A percentile compares a stretch with the other conserved stretches of the same genome.
Conservation (phyloP, 2,797 vertebrate genomes). For the Petrocephalus sullivani region DNA sequence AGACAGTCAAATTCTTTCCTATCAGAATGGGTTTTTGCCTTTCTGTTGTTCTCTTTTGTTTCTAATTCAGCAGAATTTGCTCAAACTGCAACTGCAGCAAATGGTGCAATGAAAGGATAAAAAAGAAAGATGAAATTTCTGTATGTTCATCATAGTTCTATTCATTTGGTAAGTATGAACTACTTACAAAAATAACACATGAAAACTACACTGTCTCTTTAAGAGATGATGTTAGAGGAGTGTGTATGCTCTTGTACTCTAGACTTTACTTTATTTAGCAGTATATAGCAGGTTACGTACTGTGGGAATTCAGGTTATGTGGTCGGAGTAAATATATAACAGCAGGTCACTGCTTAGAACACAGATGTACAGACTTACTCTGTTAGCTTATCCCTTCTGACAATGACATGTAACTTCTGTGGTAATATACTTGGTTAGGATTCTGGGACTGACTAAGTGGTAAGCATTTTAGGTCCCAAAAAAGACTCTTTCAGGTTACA, state of each 20-base stretch:
- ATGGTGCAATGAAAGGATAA: neutral
- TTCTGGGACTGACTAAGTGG: neutral
- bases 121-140: neutral
- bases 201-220: neutral
- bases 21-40: neutral
- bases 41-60: neutral
- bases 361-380: neutral
- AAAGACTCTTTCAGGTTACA: neutral
- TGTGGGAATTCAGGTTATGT: neutral
- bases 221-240: neutral
- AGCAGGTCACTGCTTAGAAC: neutral
- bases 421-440: neutral
- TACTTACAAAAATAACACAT: neutral
- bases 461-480: neutral
- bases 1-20: neutral
- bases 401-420: neutral
- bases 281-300: neutral
- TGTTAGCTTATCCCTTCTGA: neutral
- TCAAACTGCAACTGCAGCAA: neutral
- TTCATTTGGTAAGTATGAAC: neutral
- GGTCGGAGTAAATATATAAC: neutral
- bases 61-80: neutral
- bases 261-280: neutral
- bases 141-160: neutral
- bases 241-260: neutral